Evolutionary conservation across 2,113 vertebrate species (phyloP).

Genomic region (Chiloscyllium plagiosum): DNA sequence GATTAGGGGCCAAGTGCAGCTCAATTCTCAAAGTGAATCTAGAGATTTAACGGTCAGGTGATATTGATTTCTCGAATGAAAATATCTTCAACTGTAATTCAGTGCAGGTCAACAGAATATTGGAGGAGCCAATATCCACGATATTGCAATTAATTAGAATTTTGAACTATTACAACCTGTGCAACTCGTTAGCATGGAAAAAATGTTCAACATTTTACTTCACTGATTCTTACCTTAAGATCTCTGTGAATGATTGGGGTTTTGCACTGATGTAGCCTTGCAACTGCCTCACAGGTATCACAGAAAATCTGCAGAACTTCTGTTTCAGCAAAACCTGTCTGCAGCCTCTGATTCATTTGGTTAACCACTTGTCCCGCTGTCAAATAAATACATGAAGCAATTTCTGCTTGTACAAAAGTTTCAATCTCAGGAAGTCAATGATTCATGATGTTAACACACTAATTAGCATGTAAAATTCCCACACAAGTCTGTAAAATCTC

Average conservation of each 20-base stretch:
- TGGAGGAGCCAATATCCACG: neutral
- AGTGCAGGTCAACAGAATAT: neutral
- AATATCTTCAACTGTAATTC: neutral
- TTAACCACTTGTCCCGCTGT: slow-evolving; percentile 92
- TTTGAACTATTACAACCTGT: neutral
- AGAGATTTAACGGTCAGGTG: neutral
- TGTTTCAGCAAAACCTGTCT: slow-evolving; percentile 78
- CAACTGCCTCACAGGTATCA: slow-evolving; percentile 89
- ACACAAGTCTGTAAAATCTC: neutral
- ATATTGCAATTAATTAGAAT: neutral
- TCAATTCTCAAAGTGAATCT: neutral
- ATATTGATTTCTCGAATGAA: neutral
- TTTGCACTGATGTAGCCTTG: slow-evolving; percentile 90
- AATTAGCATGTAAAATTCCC: neutral
- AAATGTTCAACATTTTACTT: neutral
- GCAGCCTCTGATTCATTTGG: slow-evolving; percentile 92
- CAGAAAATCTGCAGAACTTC: slow-evolving; percentile 89
- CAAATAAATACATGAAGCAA: slow-evolving; percentile 20
- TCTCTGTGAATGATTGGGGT: slow-evolving; percentile 90
- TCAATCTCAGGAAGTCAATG: neutral
- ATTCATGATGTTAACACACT: neutral
- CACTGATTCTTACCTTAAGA: slow-evolving; percentile 69
- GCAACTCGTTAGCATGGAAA: neutral
- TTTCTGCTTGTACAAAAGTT: neutral
- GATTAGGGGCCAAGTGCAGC: neutral